Percentiles rank a stretch among this genome's conserved stretches.
phyloP scores from a whole-genome alignment of 2,888 invertebrate species.

The Tyria jacobaeae region DNA sequence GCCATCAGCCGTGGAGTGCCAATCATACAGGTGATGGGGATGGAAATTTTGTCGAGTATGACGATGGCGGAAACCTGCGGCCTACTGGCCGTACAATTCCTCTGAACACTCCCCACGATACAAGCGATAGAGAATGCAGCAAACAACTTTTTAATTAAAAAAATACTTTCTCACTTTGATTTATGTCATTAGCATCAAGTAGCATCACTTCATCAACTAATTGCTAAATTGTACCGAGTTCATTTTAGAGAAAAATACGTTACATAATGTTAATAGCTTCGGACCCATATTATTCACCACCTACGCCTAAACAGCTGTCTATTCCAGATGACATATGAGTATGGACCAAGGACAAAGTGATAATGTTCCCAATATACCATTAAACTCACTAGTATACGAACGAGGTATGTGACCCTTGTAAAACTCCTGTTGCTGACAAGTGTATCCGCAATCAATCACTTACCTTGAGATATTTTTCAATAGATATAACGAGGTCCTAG shows the following conservation, averaged over 20 bases:
- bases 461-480: conserved; percentile 18
- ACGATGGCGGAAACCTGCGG: no score
- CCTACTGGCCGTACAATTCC: no score
- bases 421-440: conserved; percentile 45
- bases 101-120: no score
- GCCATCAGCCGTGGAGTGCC: no score
- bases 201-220: neutral
- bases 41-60: no score
- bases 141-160: no score
- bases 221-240: neutral
- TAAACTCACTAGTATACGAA: conserved; percentile 17
- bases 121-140: no score
- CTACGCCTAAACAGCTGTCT: conserved; percentile 4
- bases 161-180: no score
- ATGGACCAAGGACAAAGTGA: conserved; percentile 8
- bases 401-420: conserved; percentile 34
- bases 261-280: conserved; percentile 8
- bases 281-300: conserved; percentile 5
- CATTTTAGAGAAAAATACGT: neutral
- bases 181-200: neutral
- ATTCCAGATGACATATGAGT: conserved; percentile 9
- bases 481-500: neutral
- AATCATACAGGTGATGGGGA: no score
- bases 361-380: conserved; percentile 14
- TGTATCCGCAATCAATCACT: conserved; percentile 55